These are phyloP conservation scores for Prenolepis imparis DNA, from an alignment of 2,888 invertebrate species.

Conservation along the genomic window DNA sequence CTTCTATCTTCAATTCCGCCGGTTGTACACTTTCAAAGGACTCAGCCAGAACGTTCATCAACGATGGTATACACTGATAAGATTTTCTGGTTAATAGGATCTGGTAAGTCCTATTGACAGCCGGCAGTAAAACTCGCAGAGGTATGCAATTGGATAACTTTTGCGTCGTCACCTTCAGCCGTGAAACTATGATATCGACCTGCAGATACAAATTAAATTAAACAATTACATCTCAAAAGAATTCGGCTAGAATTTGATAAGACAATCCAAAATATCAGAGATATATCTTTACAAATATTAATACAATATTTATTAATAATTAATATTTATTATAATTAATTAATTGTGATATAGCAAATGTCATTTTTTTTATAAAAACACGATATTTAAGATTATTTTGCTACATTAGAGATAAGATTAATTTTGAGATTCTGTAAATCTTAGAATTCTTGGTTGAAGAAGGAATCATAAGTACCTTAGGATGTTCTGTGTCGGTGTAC, in stretches of 20 bases:
- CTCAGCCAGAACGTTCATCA: slow-evolving; percentile 93
- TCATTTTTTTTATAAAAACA: neutral
- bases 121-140: slow-evolving; percentile 92
- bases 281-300: neutral
- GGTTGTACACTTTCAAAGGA: slow-evolving; percentile 90
- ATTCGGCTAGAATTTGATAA: neutral
- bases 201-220: slow-evolving; percentile 68
- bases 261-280: neutral
- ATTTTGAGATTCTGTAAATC: neutral
- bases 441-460: neutral
- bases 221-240: neutral
- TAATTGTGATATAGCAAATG: neutral
- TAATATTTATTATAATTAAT: neutral
- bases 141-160: slow-evolving; percentile 91
- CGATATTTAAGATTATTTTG: neutral
- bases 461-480: slow-evolving; percentile 76
- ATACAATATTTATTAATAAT: too few relatives aligned
- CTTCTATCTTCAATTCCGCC: slow-evolving; percentile 89
- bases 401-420: neutral
- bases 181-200: slow-evolving; percentile 87
- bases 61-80: slow-evolving; percentile 89
- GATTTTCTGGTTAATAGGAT: slow-evolving; percentile 88
- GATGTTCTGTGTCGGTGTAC: slow-evolving; percentile 81
- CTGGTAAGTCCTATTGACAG: slow-evolving; percentile 90
- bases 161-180: slow-evolving; percentile 89